phyloP scores from a whole-genome alignment of 2,113 vertebrate genomes.

The Hipposideros armiger region DNA sequence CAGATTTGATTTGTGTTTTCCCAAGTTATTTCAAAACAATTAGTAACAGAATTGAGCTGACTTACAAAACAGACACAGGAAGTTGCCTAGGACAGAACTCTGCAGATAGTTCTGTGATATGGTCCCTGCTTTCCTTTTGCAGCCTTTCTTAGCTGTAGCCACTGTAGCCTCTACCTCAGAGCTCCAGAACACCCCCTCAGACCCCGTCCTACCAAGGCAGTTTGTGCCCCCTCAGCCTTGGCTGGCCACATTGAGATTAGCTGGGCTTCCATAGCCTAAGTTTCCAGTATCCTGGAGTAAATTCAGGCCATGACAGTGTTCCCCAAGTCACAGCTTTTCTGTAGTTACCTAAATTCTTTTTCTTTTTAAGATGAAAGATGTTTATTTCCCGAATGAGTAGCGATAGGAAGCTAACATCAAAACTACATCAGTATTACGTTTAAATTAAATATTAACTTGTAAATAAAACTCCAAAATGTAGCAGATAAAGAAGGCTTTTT shows the following conservation, averaged over 20 bases:
- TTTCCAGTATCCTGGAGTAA: conserved; percentile 10
- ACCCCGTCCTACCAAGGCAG: neutral
- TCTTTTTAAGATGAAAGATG: neutral
- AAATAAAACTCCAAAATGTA: neutral
- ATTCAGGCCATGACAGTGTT: neutral
- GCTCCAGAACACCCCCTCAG: neutral
- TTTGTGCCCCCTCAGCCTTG: neutral
- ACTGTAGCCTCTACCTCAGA: neutral
- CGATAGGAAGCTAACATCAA: conserved; percentile 14
- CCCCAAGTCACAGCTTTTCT: neutral
- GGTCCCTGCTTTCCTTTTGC: neutral
- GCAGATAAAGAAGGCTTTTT: neutral
- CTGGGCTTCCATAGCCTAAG: neutral
- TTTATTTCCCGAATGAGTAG: conserved; percentile 27
- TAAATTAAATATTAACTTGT: neutral
- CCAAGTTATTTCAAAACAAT: conserved; percentile 39
- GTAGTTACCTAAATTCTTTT: neutral
- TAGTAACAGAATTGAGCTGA: neutral
- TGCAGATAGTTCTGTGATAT: neutral
- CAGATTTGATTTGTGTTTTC: conserved; percentile 28
- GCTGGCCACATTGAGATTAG: neutral
- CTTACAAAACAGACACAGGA: neutral
- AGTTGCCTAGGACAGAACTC: neutral
- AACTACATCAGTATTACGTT: neutral
- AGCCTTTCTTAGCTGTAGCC: neutral